phyloP scores from a whole-genome alignment of 2,888 invertebrate genomes.

The Drosophila multiciliata region DNA sequence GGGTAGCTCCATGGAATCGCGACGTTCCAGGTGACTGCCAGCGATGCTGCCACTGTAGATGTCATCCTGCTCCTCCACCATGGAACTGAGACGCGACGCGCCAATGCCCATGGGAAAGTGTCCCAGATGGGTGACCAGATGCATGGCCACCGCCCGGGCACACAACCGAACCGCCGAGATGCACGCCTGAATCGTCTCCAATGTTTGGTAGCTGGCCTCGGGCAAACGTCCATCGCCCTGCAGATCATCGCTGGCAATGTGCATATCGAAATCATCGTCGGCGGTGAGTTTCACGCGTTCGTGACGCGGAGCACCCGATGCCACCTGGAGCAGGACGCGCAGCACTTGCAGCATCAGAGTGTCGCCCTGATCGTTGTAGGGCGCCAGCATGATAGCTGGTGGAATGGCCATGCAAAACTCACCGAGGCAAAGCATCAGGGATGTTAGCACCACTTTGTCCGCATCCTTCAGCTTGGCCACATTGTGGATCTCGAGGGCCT shows the following conservation, averaged over 20 bases:
- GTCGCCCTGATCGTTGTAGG: slow-evolving; percentile 82
- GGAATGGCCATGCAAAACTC: slow-evolving; percentile 97
- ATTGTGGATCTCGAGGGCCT: slow-evolving; percentile 84
- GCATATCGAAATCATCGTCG: slow-evolving; percentile 85
- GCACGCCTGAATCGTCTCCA: slow-evolving; percentile 85
- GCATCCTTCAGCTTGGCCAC: slow-evolving; percentile 83
- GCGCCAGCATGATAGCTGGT: slow-evolving; percentile 87
- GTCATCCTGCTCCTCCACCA: slow-evolving; percentile 97
- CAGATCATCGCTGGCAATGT: slow-evolving; percentile 83
- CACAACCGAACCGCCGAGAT: slow-evolving; percentile 87
- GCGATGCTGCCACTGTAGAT: slow-evolving; percentile 81
- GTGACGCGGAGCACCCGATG: slow-evolving; percentile 82
- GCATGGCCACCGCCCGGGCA: slow-evolving; percentile 88
- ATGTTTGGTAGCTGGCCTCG: slow-evolving; percentile 83
- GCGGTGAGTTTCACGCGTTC: slow-evolving; percentile 83
- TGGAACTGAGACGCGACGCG: slow-evolving; percentile 94
- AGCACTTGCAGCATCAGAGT: slow-evolving; percentile 89
- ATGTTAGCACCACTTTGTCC: slow-evolving; percentile 85
- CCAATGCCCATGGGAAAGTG: slow-evolving; percentile 97
- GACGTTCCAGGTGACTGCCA: slow-evolving; percentile 66
- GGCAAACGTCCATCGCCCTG: slow-evolving; percentile 79
- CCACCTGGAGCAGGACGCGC: slow-evolving; percentile 86
- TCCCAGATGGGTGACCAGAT: slow-evolving; percentile 95
- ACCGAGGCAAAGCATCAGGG: slow-evolving; percentile 94
- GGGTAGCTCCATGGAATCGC: slow-evolving; percentile 88